phyloP scores from a whole-genome alignment of 2,113 vertebrate genomes.

The Pampusana beccarii region DNA sequence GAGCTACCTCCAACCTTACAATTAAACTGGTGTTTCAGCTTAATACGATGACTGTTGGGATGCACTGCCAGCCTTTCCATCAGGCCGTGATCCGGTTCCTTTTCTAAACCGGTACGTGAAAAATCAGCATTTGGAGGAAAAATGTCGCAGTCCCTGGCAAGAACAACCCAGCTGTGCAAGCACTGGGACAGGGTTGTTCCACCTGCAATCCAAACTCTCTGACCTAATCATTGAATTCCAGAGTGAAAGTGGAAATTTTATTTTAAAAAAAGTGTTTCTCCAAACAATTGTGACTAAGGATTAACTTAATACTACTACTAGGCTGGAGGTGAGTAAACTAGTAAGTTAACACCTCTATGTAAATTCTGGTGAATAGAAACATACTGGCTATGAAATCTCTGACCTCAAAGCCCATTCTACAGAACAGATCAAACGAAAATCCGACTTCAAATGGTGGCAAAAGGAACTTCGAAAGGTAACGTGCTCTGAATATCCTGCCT shows the following conservation, averaged over 20 bases:
- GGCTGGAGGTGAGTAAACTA: not conserved
- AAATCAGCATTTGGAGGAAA: not conserved
- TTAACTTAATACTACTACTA: not conserved
- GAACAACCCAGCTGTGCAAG: not conserved
- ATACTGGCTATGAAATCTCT: not conserved
- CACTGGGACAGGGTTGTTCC: not conserved
- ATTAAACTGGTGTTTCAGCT: not conserved
- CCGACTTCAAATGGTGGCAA: not conserved
- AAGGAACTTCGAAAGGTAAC: not conserved
- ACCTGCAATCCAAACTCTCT: not conserved
- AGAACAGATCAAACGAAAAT: not conserved
- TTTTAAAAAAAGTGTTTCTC: not conserved
- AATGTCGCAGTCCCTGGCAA: accelerated
- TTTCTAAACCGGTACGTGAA: not conserved
- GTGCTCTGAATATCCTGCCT: not conserved
- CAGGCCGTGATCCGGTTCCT: not conserved
- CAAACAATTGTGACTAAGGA: not conserved
- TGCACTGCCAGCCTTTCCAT: not conserved
- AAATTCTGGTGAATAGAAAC: not conserved
- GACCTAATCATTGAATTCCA: not conserved
- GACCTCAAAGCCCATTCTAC: not conserved
- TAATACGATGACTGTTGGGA: not conserved
- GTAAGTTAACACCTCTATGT: not conserved
- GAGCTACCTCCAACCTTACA: not conserved
- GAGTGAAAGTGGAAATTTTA: not conserved